These are phyloP conservation scores for Pteria penguin DNA, from an alignment of 2,888 invertebrate species.

Conservation along the genomic window DNA sequence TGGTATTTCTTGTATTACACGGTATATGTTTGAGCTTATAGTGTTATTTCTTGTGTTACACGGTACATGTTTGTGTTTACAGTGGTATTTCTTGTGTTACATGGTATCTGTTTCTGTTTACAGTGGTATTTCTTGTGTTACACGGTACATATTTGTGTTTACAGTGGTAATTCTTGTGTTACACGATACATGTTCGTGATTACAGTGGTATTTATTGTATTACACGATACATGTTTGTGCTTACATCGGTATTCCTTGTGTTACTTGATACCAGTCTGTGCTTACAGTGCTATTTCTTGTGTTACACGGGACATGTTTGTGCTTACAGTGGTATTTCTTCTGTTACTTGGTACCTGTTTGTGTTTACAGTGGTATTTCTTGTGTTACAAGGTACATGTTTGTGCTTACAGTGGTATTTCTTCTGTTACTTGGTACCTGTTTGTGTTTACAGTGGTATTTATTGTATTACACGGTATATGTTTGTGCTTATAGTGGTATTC, in stretches of 20 bases:
- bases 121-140: not conserved
- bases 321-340: not conserved
- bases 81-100: not conserved
- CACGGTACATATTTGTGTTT: not conserved
- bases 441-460: not conserved
- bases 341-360: not conserved
- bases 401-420: not conserved
- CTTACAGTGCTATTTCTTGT: not conserved
- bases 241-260: not conserved
- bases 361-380: not conserved
- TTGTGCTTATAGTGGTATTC: not conserved
- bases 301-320: not conserved
- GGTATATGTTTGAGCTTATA: not conserved
- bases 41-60: not conserved
- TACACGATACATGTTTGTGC: not conserved
- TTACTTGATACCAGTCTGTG: not conserved
- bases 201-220: not conserved
- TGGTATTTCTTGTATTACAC: not conserved
- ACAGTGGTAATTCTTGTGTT: not conserved
- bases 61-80: not conserved
- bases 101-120: not conserved
- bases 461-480: not conserved
- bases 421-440: not conserved
- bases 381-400: not conserved
- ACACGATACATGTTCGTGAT: not conserved